phyloP scores from a whole-genome alignment of 2,888 invertebrate genomes.

The Eumerus sabulonum region DNA sequence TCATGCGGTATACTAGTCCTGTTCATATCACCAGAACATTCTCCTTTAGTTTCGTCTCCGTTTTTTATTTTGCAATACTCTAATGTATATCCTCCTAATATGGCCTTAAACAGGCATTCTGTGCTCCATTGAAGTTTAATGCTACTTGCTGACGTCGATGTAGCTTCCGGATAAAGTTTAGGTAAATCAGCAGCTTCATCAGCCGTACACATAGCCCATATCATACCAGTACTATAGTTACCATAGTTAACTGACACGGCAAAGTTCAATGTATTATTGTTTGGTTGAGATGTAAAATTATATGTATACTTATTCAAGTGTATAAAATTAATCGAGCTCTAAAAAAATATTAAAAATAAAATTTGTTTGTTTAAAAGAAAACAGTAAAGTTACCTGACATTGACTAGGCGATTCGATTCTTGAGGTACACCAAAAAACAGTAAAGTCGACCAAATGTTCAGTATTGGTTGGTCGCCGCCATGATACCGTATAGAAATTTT shows the following conservation, averaged over 20 bases:
- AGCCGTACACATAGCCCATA: slow-evolving; percentile 86
- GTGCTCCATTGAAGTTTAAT: slow-evolving; percentile 88
- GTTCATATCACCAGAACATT: slow-evolving; percentile 40
- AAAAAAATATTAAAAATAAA: slow-evolving; percentile 17
- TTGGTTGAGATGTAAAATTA: slow-evolving; percentile 78
- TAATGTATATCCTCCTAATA: slow-evolving; percentile 86
- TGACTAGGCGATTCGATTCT: slow-evolving; percentile 81
- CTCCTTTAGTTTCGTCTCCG: slow-evolving; percentile 21
- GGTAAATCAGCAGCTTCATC: slow-evolving; percentile 74
- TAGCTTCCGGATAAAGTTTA: slow-evolving; percentile 74
- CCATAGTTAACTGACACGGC: slow-evolving; percentile 89
- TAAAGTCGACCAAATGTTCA: slow-evolving; percentile 83
- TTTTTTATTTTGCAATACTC: slow-evolving; percentile 84
- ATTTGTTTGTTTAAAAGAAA: neutral
- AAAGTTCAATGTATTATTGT: slow-evolving; percentile 82
- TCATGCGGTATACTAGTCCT: slow-evolving; percentile 71
- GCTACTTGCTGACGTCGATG: slow-evolving; percentile 72
- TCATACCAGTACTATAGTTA: slow-evolving; percentile 88
- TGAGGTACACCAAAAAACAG: slow-evolving; percentile 88
- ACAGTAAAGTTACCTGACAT: slow-evolving; percentile 79
- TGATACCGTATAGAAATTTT: slow-evolving; percentile 84
- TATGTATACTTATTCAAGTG: slow-evolving; percentile 77
- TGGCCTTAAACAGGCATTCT: slow-evolving; percentile 87
- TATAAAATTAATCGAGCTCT: slow-evolving; percentile 83
- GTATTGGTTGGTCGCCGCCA: slow-evolving; percentile 83